Conservation (phyloP, 35 echinoderm and acorn worm species). For the Eucidaris tribuloides region DNA sequence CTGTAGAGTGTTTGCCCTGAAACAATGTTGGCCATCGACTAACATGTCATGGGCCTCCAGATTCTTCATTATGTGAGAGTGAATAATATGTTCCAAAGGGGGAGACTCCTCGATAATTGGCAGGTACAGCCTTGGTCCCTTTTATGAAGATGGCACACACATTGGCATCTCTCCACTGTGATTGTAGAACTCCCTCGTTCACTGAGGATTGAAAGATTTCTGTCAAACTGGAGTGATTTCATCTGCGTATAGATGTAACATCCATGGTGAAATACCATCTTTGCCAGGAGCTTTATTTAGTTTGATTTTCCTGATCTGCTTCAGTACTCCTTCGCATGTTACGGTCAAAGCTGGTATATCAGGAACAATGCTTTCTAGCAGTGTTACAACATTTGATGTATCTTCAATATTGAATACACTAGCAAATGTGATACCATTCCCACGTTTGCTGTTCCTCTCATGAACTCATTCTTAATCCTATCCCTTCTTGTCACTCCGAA, state of each 20-base stretch:
- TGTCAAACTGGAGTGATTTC: background rate
- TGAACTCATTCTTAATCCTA: too few relatives aligned
- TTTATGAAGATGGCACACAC: slow-evolving; percentile 22
- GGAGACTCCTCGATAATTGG: slow-evolving; percentile 7
- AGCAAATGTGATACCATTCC: too few relatives aligned
- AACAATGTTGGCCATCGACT: slow-evolving; percentile 26
- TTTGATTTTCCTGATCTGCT: background rate
- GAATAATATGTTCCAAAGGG: slow-evolving; percentile 42
- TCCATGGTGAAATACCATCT: background rate
- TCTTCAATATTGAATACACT: slow-evolving; percentile 23
- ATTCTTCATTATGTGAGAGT: slow-evolving; percentile 20
- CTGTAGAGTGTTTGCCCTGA: slow-evolving; percentile 16
- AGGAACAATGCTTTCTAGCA: background rate
- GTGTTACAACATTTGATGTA: background rate
- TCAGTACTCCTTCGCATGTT: background rate
- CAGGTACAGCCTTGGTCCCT: background rate
- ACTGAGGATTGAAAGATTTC: slow-evolving; percentile 2
- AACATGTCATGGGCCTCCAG: slow-evolving; percentile 15
- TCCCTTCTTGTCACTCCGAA: too few relatives aligned
- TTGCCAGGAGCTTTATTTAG: background rate
- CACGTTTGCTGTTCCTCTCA: too few relatives aligned
- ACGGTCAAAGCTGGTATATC: background rate
- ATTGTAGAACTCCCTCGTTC: background rate
- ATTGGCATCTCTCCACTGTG: slow-evolving; percentile 14
- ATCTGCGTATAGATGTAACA: background rate